Base-by-base conservation (phyloP, 1,140 invertebrate species). In the Zophobas atratus region DNA sequence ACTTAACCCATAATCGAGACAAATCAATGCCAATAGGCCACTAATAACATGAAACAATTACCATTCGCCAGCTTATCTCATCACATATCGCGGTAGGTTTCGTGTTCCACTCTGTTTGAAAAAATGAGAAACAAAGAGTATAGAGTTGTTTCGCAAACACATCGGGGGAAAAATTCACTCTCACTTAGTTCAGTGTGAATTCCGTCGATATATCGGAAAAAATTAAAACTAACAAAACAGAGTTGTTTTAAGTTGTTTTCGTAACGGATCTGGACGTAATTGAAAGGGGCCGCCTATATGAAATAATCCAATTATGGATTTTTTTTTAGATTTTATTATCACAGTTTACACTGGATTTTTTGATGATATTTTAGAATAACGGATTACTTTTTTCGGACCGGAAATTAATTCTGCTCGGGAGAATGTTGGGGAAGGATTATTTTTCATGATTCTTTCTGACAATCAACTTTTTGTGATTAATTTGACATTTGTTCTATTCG, bases 1-100 rank as follows among this genome's bases (percentile, higher is more conserved):
- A 75, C 73, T 75, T 79, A 79, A 74, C 76, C 57, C 49, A 70
- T 67, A 74, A 79, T 71, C 51, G 75, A 78, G 48, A 53, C 63
- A 71, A 76, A 81, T 81, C 80, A 77, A 79, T 81, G 80, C 77
- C 80, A 81, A 81, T 81, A 74, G 78, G 75, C 57, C 78, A 79
- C 72, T 77, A 81, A 81, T 79, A 81, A 81, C 72, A 55, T 76
- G 77, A 77, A 81, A 80, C 79, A 80, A 77, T 81, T 77, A 71
- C 72, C 71, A 77, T 55, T 77, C 76, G 76, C 70, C 46, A 46
- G 79, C 73, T 80, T 77, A 80, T 80, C 79, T 77, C 60, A 67
- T 77, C 43, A 63, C 57, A 48, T 48, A 71, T 77, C 76, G 70
- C 60, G 46, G 70, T 79, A 70, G 75, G 75, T 67, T 67, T 39